Base-by-base conservation (phyloP, 1,140 invertebrate genomes). In the Monochamus saltuarius region DNA sequence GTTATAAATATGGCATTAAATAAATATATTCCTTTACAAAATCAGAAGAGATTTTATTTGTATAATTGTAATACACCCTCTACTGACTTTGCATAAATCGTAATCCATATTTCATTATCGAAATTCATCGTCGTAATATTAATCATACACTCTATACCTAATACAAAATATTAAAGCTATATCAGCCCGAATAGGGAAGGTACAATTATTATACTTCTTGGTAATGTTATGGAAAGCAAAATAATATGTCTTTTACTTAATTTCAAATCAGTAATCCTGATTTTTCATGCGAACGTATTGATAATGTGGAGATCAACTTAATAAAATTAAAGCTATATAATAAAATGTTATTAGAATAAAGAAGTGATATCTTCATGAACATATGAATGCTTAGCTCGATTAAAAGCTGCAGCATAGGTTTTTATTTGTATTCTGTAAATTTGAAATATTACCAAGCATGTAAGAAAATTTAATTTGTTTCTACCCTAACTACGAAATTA, bases 1-100 rank as follows among this genome's bases (percentile, higher is more conserved):
- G 19, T 47, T 47, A 47, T 47, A 47, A 47, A 47, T 47, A 47
- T 47, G 45, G 45, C 45, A 47, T 47, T 10, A n/a, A 47, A 17
- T 17, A 17, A 47, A 47, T 29, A 29, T 29, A 29, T 29, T 29
- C 22, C 22, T 29, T 29, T 29, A 29, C 22, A 29, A 29, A 29
- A 29, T 29, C 22, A 29, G 22, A 3, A 29, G 22, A 29, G 22
- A 29, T 3, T 6, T 29, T 29, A 29, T 29, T 29, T 29, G 2
- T 29, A 29, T 29, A 29, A 29, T 6, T 29, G 22, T 29, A 47
- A 29, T 47, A 47, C 29, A 47, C 16, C 45, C 17, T 47, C 17
- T 19, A 47, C 45, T 16, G 17, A 2, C 16, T 47, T 16, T 29
- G 17, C 45, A 19, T 47, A 17, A 47, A 47, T 47, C 45, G 45